These are phyloP conservation scores for Dasypolia templi DNA, from an alignment of 2,888 invertebrate species.

Conservation along the genomic window DNA sequence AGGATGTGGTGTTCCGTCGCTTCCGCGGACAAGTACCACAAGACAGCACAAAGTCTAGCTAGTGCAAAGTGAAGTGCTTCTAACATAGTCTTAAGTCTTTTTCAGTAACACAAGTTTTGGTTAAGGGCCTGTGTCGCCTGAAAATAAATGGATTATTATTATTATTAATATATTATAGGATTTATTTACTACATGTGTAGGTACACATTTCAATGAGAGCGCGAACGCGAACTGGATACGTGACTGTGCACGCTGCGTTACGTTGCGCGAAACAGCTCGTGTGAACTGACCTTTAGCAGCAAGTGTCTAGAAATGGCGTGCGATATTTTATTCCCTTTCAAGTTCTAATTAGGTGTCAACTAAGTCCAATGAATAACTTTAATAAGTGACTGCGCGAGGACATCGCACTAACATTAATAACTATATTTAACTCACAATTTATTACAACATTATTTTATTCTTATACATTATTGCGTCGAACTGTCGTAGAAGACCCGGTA, in stretches of 20 bases:
- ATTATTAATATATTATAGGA: neutral
- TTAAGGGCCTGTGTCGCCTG: too few relatives aligned
- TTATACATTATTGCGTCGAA: neutral
- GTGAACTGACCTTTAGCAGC: slow-evolving; percentile 2
- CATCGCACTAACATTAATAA: slow-evolving; percentile 11
- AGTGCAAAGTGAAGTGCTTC: too few relatives aligned
- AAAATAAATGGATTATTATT: too few relatives aligned
- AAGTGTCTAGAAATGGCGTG: slow-evolving; percentile 20
- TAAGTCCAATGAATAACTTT: slow-evolving; percentile 17
- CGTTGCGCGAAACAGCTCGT: neutral
- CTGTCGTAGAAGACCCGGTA: neutral
- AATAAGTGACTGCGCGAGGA: slow-evolving; percentile 15
- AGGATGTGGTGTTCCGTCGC: too few relatives aligned
- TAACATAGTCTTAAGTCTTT: too few relatives aligned
- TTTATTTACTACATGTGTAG: neutral
- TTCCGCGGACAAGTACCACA: too few relatives aligned
- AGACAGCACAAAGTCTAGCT: too few relatives aligned
- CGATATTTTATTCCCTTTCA: slow-evolving; percentile 35
- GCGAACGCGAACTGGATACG: neutral
- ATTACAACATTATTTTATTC: slow-evolving; percentile 11
- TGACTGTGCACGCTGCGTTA: neutral
- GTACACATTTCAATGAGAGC: neutral
- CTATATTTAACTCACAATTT: slow-evolving; percentile 25
- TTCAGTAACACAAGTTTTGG: too few relatives aligned
- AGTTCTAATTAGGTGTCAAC: slow-evolving; percentile 33